These are phyloP conservation scores for Caloenas nicobarica DNA, from an alignment of 2,113 vertebrate genomes.

Conservation along the genomic window DNA sequence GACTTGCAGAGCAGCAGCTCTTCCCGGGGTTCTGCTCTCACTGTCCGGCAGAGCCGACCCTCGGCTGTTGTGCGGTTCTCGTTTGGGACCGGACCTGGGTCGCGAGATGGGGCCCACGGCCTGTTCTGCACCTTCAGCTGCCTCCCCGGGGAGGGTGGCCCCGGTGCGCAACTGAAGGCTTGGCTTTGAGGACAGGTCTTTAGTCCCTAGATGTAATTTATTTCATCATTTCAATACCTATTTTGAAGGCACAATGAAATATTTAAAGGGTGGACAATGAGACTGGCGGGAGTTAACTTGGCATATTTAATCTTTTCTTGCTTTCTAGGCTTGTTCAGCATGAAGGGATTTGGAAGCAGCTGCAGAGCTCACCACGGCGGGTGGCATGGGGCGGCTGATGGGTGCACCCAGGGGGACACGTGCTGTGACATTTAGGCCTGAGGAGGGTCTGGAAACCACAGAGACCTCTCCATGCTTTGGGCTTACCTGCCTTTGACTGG, in stretches of 20 bases:
- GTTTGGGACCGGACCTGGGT: no score
- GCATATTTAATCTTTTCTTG: background rate
- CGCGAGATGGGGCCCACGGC: no score
- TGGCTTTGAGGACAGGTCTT: no score
- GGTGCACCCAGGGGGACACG: background rate
- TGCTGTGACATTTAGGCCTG: background rate
- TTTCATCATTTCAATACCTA: accelerated
- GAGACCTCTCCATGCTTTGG: background rate
- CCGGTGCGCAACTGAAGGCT: no score
- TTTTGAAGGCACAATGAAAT: background rate
- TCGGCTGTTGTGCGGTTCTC: accelerated
- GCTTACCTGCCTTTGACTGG: background rate
- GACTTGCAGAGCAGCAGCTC: accelerated
- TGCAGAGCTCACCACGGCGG: background rate
- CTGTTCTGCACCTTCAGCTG: background rate
- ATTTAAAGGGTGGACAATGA: accelerated
- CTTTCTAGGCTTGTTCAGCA: accelerated
- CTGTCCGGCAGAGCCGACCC: no score
- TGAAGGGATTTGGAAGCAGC: background rate
- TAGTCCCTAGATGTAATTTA: background rate
- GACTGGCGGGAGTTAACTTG: no score
- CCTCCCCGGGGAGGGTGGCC: background rate
- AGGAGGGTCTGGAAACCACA: accelerated
- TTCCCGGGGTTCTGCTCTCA: background rate
- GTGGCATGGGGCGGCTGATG: no score